Evolutionary conservation across 2,797 vertebrate species (phyloP), one percentile per base, ranked within the genome.

Genomic region (Eulemur coronatus): DNA sequence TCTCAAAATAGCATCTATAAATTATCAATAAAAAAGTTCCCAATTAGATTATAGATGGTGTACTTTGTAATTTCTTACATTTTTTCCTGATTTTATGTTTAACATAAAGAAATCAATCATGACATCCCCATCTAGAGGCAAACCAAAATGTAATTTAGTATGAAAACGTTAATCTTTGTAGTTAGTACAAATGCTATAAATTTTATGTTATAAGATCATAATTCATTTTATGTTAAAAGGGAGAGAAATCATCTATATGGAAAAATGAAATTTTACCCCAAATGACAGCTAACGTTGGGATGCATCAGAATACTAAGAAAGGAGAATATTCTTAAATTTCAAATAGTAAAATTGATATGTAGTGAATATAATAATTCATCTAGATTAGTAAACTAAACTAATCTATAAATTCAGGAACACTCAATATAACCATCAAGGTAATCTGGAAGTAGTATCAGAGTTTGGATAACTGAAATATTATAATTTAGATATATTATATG

Each of bases 41-140:
- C 65, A 97, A 90, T 88, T 90, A 55, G 33, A 81, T 91, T 92
- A 78, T 46, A 26, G 46, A 93, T 88, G 76, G 92, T 84, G 13
- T 78, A 85, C 46, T 92, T 82, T 70, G 24, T 75, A 95, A 97
- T 96, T 97, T 50, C 72, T 73, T 87, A 79, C 28, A 57, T 91
- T 96, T 96, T 96, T 76, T 41, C n/a, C 43, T 73, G 7, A 96
- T 95, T 94, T 96, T 91, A 82, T 93, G 30, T 84, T 97, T 79
- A 92, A 91, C 48, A 82, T 59, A 67, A 96, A 96, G 67, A 87
- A 93, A 92, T 97, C 50, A 97, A 95, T 95, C 92, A 96, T 89
- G 81, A 57, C 35, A 90, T 75, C 26, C 38, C 3, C 55, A 90
- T 88, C 8, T 57, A 81, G 3, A 70, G 2, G 14, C 46, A 96